Base-by-base conservation (phyloP, 1,140 invertebrate genomes). In the Nasonia giraulti region DNA sequence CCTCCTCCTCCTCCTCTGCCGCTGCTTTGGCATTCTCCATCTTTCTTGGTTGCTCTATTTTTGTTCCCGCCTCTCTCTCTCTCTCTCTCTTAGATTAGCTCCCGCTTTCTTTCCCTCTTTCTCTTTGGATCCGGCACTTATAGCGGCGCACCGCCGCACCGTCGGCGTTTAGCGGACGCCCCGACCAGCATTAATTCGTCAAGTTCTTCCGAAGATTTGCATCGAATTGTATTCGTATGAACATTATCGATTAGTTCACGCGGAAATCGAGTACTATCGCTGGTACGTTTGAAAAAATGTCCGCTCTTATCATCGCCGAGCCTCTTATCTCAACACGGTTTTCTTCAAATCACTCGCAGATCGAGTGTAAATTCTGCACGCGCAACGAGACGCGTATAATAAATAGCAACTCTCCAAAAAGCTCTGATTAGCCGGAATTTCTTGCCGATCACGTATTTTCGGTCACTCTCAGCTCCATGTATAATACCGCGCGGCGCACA, bases 21-120 rank as follows among this genome's bases (percentile, higher is more conserved):
- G 17, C 66, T 20, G 12, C 33, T 66, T 68, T 76, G 74, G 11
- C 27, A 31, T 27, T 44, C 37, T 69, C 37, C 44, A 55, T 69
- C 68, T 69, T 69, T 78, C 20, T 75, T 11, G 23, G 23, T 75
- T 47, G 27, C 55, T 33, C 55, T 83, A 74, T 23, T 78, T 79
- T 44, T 68, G 47, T 74, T 17, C 14, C 33, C 66, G 11, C 1
- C 27, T 27, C 1, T 27, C 27, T 27, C 27, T 27, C 27, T 27
- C 27, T 75, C 4, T 2, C 68, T 82, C 69, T 55, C 50, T 55
- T 17, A 66, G 33, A 66, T 75, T 55, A 82, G 44, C 44, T 17
- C 31, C 5, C 68, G 23, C 31, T 71, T 71, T 71, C 23, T 71
- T 33, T 71, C 0, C 14, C 68, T 27, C 31, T n/a, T 71, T 71